Percentiles rank a stretch among this genome's conserved stretches.
Conservation (phyloP, 1,140 invertebrate species). For the Antheraea mylitta region DNA sequence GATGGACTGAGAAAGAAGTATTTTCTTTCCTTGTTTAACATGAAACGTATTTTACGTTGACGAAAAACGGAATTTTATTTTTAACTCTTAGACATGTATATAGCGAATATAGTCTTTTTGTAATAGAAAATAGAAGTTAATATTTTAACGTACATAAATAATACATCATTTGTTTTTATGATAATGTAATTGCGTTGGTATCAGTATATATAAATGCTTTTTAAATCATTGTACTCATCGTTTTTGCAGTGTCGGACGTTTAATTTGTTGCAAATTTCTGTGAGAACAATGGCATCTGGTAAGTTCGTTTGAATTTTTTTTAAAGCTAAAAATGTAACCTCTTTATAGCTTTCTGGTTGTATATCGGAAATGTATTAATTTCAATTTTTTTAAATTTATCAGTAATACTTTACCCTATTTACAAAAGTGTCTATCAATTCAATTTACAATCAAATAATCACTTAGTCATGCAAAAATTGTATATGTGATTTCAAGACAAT, state of each 20-base stretch:
- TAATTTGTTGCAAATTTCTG: slow-evolving; percentile 20
- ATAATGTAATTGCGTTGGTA: slow-evolving; percentile 9
- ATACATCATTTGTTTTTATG: background rate
- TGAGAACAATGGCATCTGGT: slow-evolving; percentile 33
- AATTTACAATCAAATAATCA: background rate
- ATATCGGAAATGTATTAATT: no score
- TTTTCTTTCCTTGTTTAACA: slow-evolving; percentile 11
- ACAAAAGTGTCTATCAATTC: no score
- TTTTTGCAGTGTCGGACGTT: slow-evolving; percentile 21
- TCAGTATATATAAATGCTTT: slow-evolving; percentile 32
- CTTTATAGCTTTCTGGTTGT: no score
- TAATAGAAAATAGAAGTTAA: background rate
- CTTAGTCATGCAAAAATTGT: slow-evolving; percentile 4
- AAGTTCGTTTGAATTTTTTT: slow-evolving; percentile 14
- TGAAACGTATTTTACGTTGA: background rate
- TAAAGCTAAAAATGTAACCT: background rate
- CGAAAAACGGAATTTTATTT: background rate
- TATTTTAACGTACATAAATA: slow-evolving; percentile 1
- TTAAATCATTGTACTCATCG: slow-evolving; percentile 24
- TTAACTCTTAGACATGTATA: background rate
- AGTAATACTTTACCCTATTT: background rate
- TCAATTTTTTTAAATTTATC: background rate
- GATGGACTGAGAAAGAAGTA: slow-evolving; percentile 19
- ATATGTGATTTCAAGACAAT: no score
- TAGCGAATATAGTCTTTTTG: background rate